Evolutionary conservation across 1,140 invertebrate genomes (phyloP).

Genomic region (Acyrthosiphon pisum): DNA sequence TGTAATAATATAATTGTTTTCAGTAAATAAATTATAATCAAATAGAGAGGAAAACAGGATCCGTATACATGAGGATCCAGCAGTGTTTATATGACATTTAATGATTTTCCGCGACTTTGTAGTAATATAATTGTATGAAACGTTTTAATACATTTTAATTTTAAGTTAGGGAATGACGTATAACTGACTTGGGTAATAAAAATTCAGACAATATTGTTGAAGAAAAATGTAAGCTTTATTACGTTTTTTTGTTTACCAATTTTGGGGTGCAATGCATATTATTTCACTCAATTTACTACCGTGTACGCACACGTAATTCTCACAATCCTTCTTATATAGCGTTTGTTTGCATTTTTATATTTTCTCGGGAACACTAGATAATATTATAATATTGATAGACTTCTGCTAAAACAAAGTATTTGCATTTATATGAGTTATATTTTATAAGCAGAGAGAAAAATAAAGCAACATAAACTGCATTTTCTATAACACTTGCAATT

Average conservation of each 20-base stretch:
- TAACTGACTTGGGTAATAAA: not conserved
- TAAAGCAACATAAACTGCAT: not conserved
- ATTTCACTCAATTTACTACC: not conserved
- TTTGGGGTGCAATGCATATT: not conserved
- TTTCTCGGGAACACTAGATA: not conserved
- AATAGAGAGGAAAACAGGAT: not conserved
- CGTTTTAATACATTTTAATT: not conserved
- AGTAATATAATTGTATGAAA: not conserved
- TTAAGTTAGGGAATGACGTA: not conserved
- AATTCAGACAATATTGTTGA: not conserved
- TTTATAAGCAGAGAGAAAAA: not conserved
- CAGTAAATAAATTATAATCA: not conserved
- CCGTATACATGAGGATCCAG: not conserved
- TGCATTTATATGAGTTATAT: conserved; percentile 36
- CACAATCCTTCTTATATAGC: not conserved
- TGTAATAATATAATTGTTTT: conserved; percentile 16
- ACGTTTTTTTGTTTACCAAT: not conserved
- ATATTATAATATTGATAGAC: conserved; percentile 2
- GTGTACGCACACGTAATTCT: not conserved
- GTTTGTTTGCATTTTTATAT: not conserved
- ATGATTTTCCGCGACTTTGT: not conserved
- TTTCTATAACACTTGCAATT: conserved; percentile 5
- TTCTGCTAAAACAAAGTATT: not conserved
- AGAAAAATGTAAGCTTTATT: not conserved
- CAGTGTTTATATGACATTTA: not conserved